Percentiles rank a stretch among this genome's conserved stretches.
phyloP scores from a whole-genome alignment of 2,888 invertebrate genomes.

The Galerucella pusilla region DNA sequence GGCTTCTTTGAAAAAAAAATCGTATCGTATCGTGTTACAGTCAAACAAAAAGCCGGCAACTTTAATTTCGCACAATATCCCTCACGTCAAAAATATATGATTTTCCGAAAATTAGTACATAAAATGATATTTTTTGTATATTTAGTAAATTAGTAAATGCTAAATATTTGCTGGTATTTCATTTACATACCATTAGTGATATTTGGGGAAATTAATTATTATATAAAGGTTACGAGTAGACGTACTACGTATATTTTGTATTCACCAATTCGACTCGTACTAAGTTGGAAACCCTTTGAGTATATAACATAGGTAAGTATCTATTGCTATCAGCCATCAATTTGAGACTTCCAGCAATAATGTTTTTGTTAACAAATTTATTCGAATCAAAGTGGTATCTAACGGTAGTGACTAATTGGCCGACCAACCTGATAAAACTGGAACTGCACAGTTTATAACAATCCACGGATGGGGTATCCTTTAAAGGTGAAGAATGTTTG shows the following conservation, averaged over 20 bases:
- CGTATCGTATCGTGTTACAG: too few species aligned
- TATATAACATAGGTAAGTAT: conserved; percentile 1
- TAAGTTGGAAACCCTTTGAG: conserved; percentile 4
- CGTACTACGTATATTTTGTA: conserved; percentile 8
- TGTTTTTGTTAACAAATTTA: conserved; percentile 42
- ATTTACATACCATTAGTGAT: not conserved
- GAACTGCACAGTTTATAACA: too few species aligned
- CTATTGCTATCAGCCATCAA: conserved; percentile 20
- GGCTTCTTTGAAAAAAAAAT: too few species aligned
- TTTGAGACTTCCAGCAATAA: conserved; percentile 23
- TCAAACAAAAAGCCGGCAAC: too few species aligned
- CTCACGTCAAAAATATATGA: too few species aligned
- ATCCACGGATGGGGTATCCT: too few species aligned
- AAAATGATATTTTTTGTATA: too few species aligned
- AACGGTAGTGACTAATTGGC: not conserved
- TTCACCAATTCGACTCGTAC: conserved; percentile 5
- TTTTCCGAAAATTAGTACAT: too few species aligned
- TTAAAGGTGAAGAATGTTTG: too few species aligned
- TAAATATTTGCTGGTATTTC: not conserved
- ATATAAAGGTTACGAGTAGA: not conserved
- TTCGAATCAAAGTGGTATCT: conserved; percentile 32
- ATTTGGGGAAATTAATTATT: not conserved
- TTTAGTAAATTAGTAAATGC: not conserved
- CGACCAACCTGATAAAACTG: not conserved
- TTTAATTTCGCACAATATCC: too few species aligned